Evolutionary conservation across 2,797 vertebrate genomes (phyloP).

Genomic region (Steatocranus sp.): DNA sequence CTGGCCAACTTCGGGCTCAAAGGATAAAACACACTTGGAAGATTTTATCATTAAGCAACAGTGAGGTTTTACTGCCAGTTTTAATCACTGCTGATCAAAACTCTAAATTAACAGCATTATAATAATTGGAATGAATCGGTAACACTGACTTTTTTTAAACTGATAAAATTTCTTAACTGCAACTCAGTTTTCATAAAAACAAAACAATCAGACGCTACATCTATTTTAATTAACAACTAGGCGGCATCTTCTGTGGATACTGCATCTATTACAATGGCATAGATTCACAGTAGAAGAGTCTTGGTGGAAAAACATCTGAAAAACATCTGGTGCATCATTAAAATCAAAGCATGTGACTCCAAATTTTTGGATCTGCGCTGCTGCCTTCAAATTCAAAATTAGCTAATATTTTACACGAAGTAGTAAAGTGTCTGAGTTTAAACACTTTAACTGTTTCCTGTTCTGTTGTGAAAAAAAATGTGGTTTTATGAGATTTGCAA

Average conservation of each 20-base stretch:
- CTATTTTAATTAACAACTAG: not conserved
- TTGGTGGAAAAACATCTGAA: not conserved
- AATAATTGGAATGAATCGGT: accelerated
- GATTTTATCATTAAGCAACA: not conserved
- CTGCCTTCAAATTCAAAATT: not conserved
- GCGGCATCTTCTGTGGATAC: not conserved
- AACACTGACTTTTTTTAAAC: not conserved
- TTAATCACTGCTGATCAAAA: not conserved
- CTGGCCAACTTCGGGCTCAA: not conserved
- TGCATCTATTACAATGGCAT: not conserved
- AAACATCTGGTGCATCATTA: not conserved
- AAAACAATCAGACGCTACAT: not conserved
- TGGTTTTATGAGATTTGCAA: not conserved
- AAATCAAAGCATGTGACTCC: not conserved
- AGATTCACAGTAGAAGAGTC: not conserved
- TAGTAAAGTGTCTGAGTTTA: not conserved
- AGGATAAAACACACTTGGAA: not conserved
- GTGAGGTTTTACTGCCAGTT: not conserved
- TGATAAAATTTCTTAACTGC: not conserved
- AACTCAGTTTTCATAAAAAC: not conserved
- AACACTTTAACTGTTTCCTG: not conserved
- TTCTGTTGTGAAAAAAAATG: not conserved
- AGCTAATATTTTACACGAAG: not conserved
- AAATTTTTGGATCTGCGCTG: not conserved
- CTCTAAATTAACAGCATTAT: not conserved